Conservation (phyloP, 2,113 vertebrate genomes). For the Anolis sagrei region DNA sequence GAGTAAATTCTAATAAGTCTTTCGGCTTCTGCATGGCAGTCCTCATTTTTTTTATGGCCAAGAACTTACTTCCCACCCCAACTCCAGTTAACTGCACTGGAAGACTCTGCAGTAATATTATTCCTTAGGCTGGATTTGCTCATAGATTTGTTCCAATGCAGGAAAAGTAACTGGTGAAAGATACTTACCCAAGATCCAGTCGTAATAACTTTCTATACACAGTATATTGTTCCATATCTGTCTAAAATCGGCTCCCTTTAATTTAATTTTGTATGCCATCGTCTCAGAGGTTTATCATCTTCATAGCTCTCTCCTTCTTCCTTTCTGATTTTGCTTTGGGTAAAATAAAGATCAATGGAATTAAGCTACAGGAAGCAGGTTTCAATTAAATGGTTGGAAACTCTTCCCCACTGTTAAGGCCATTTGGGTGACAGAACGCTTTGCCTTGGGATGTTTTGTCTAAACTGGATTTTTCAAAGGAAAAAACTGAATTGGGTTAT, state of each 20-base stretch:
- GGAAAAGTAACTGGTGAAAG: slow-evolving; percentile 39
- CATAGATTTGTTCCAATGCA: background rate
- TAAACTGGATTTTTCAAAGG: background rate
- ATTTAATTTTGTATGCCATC: background rate
- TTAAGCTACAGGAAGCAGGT: slow-evolving; percentile 13
- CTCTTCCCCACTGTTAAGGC: background rate
- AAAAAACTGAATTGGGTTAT: background rate
- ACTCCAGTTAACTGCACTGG: background rate
- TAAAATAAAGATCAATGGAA: background rate
- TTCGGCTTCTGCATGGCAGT: slow-evolving; percentile 16
- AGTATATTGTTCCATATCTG: background rate
- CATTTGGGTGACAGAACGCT: background rate
- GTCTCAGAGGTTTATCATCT: background rate
- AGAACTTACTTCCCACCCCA: background rate
- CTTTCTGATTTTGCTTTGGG: background rate
- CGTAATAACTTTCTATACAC: background rate
- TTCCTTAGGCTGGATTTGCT: slow-evolving; percentile 16
- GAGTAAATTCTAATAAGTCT: slow-evolving; percentile 19
- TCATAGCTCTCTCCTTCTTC: background rate
- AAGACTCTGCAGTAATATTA: slow-evolving; percentile 50
- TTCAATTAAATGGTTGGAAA: slow-evolving; percentile 4
- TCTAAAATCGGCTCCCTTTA: background rate
- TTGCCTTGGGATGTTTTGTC: slow-evolving; percentile 5
- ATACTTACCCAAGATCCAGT: background rate
- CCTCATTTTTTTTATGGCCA: slow-evolving; percentile 16